Evolutionary conservation across 2,113 vertebrate genomes (phyloP).

Genomic region (Synodontis membranacea): DNA sequence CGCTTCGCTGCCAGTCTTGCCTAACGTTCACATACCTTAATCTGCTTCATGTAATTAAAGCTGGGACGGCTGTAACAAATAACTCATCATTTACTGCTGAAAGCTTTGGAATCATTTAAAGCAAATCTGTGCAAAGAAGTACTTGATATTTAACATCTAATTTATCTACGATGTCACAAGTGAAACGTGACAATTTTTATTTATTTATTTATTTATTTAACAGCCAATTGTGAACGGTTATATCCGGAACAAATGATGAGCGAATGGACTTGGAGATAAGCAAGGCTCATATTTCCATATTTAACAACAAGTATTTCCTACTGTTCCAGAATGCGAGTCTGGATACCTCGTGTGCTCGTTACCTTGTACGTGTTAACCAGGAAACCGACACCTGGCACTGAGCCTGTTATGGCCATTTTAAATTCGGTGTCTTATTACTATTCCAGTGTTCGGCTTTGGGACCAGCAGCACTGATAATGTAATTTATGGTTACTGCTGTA

Average conservation of each 20-base stretch:
- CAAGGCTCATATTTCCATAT: background rate
- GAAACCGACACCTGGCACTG: background rate
- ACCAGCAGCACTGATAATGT: background rate
- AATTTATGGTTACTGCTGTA: background rate
- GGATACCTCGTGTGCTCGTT: background rate
- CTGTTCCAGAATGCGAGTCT: background rate
- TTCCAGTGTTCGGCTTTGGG: no score
- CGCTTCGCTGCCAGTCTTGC: no score
- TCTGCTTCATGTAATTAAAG: background rate
- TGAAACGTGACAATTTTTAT: no score
- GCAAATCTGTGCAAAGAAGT: background rate
- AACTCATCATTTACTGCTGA: background rate
- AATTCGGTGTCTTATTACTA: background rate
- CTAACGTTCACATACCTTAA: no score
- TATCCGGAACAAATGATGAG: background rate
- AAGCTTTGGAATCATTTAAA: background rate
- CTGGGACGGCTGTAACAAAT: background rate
- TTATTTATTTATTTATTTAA: no score
- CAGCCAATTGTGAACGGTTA: background rate
- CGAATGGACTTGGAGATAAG: background rate
- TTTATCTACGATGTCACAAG: background rate
- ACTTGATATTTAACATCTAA: background rate
- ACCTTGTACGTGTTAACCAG: no score
- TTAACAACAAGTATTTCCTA: background rate
- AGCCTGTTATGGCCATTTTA: background rate